A percentile compares a stretch with the other conserved stretches of the same genome.
Conservation (phyloP, 2,797 vertebrate genomes). For the Oryzias dopingdopingensis region DNA sequence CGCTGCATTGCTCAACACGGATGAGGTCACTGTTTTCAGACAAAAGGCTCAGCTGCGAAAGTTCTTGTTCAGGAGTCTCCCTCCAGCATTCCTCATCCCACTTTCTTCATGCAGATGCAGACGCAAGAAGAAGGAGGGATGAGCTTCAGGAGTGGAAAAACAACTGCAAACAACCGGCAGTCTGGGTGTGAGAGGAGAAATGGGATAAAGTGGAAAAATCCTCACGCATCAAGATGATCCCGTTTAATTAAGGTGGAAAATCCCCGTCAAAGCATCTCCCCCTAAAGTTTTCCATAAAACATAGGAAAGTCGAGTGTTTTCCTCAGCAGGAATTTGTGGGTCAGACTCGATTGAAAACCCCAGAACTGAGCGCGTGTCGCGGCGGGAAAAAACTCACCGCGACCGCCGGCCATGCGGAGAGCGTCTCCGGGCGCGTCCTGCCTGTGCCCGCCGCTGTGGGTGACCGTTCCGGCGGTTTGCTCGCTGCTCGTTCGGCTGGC, state of each 20-base stretch:
- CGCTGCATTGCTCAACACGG: conserved; percentile 9
- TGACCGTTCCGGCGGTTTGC: neutral
- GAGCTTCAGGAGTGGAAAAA: neutral
- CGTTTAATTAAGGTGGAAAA: too few relatives aligned
- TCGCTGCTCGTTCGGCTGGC: neutral
- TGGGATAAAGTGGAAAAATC: too few relatives aligned
- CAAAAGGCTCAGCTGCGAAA: neutral
- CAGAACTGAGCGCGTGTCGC: too few relatives aligned
- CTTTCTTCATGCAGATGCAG: neutral
- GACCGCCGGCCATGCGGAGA: conserved; percentile 52
- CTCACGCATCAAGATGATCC: too few relatives aligned
- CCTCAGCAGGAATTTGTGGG: too few relatives aligned
- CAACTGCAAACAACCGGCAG: too few relatives aligned
- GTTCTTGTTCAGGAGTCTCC: neutral
- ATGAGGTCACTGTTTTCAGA: conserved; percentile 4
- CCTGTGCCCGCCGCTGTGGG: neutral
- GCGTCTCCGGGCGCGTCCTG: neutral
- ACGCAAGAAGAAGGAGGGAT: neutral
- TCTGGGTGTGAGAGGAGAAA: too few relatives aligned
- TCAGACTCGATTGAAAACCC: too few relatives aligned
- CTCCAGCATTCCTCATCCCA: neutral
- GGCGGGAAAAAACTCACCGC: conserved; percentile 42
- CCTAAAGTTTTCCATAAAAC: too few relatives aligned
- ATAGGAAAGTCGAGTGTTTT: too few relatives aligned
- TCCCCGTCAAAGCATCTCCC: too few relatives aligned